Conservation (phyloP, 2,888 invertebrate species). For the Drosophila borborema region DNA sequence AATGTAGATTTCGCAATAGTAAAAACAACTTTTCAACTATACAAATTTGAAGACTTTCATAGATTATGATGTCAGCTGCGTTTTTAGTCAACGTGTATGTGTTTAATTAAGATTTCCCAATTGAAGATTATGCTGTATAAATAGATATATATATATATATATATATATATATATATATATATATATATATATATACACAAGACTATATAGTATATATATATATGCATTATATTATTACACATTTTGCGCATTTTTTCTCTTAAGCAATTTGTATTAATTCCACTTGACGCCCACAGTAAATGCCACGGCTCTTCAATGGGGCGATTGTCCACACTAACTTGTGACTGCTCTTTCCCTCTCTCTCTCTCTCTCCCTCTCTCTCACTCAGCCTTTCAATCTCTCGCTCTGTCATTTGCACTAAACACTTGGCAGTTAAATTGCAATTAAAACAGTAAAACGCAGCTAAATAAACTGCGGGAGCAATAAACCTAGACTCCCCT, state of each 20-base stretch:
- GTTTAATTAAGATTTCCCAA: slow-evolving; percentile 10
- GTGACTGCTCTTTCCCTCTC: background rate
- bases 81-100: background rate
- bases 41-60: background rate
- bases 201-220: background rate
- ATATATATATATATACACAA: too few relatives aligned
- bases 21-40: background rate
- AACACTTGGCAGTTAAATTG: slow-evolving; percentile 54
- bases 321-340: slow-evolving; percentile 10
- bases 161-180: slow-evolving; percentile 6
- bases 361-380: background rate
- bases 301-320: slow-evolving; percentile 20
- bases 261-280: slow-evolving; percentile 34
- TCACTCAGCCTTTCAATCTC: background rate
- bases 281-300: slow-evolving; percentile 52
- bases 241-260: slow-evolving; percentile 24
- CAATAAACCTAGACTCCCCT: slow-evolving; percentile 35
- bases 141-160: background rate
- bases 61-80: slow-evolving; percentile 27
- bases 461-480: slow-evolving; percentile 31
- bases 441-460: slow-evolving; percentile 54
- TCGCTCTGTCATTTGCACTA: slow-evolving; percentile 27
- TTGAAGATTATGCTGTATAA: background rate
- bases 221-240: slow-evolving; percentile 16
- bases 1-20: slow-evolving; percentile 2